Evolutionary conservation across 2,113 vertebrate genomes (phyloP).

Genomic region (Kryptolebias marmoratus): DNA sequence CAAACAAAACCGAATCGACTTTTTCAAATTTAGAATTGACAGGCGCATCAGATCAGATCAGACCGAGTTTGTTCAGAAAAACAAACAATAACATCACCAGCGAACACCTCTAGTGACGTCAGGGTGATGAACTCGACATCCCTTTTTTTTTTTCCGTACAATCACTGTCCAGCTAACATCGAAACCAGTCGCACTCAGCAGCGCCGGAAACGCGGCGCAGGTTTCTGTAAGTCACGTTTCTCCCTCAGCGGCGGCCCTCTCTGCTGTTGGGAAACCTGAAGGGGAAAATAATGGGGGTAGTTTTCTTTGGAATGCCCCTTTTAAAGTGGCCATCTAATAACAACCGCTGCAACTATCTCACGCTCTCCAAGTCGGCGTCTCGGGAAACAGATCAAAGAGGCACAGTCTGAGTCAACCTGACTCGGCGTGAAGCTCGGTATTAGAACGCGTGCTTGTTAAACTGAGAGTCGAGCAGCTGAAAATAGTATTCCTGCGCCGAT

Average conservation of each 20-base stretch:
- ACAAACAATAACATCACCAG: not conserved
- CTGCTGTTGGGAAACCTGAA: conserved; percentile 63
- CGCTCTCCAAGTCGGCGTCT: conserved; percentile 39
- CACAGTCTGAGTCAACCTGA: conserved; percentile 58
- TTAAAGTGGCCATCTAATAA: conserved; percentile 44
- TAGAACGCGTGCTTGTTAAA: conserved; percentile 44
- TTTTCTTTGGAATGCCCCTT: conserved; percentile 74
- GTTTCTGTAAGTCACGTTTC: conserved; percentile 55
- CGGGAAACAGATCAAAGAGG: conserved; percentile 57
- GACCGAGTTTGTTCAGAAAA: not conserved
- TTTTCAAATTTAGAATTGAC: not conserved
- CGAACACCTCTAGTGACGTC: not conserved
- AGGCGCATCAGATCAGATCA: not conserved
- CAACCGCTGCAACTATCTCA: conserved; percentile 57
- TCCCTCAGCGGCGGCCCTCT: conserved; percentile 18
- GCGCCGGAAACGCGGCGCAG: conserved; percentile 17
- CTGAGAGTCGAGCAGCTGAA: conserved; percentile 41
- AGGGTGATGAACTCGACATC: conserved; percentile 15
- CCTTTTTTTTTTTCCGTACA: conserved; percentile 22
- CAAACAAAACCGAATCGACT: not conserved
- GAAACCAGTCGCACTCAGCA: conserved; percentile 22
- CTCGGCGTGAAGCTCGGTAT: conserved; percentile 36
- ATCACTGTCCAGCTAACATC: conserved; percentile 15
- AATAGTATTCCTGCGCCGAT: conserved; percentile 58
- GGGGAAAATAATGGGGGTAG: conserved; percentile 62